Percentiles rank a stretch among this genome's conserved stretches.
These are phyloP conservation scores for Actias luna DNA, from an alignment of 2,888 invertebrate species.

Conservation along the genomic window DNA sequence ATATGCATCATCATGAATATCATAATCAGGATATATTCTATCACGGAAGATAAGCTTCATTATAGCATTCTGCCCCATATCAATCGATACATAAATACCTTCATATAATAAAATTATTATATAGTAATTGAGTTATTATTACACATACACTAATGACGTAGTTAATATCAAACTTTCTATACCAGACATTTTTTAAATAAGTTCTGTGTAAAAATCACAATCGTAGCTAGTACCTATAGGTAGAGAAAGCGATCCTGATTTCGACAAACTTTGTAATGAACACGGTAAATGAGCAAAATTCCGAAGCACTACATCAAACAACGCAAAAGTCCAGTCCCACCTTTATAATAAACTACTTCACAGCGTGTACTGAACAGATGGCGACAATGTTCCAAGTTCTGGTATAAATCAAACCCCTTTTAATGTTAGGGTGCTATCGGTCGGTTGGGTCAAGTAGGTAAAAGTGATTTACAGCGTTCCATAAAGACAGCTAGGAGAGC, in stretches of 20 bases:
- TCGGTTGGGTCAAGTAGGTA: constrained; percentile 73
- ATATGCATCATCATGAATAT: no score
- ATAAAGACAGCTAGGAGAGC: constrained; percentile 69
- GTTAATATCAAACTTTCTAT: neutral
- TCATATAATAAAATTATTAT: no score
- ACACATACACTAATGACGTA: neutral
- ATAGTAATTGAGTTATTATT: neutral
- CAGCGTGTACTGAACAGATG: constrained; percentile 69
- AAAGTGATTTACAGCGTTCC: constrained; percentile 69
- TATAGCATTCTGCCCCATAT: no score
- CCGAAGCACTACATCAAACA: constrained; percentile 18
- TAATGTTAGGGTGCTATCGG: constrained; percentile 70
- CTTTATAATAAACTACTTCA: constrained; percentile 69
- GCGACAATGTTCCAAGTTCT: constrained; percentile 74
- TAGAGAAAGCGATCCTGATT: neutral
- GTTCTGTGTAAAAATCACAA: neutral
- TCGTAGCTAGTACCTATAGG: neutral
- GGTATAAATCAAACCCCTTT: constrained; percentile 78
- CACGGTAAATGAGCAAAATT: constrained; percentile 10
- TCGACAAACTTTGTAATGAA: constrained; percentile 8
- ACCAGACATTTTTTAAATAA: neutral
- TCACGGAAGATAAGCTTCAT: no score
- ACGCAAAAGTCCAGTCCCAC: constrained; percentile 47
- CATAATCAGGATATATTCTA: no score
- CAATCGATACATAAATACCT: no score